Percentiles rank a stretch among this genome's conserved stretches.
phyloP scores from a whole-genome alignment of 2,888 invertebrate species.

The Leptinotarsa rubiginosa region DNA sequence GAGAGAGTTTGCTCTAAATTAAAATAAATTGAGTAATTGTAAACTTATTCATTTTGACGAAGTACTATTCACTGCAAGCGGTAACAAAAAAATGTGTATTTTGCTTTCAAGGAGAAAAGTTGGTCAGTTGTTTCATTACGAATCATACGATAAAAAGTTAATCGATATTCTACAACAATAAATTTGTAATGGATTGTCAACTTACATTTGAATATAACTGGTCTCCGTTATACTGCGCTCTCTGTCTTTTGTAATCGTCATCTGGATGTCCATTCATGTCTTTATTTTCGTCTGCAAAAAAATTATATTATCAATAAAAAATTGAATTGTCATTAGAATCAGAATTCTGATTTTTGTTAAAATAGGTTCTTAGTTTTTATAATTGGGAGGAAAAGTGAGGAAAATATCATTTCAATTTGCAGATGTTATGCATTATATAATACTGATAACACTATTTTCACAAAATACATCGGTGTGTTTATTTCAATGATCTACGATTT shows the following conservation, averaged over 20 bases:
- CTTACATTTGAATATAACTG: conserved; percentile 91
- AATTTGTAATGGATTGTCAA: conserved; percentile 53
- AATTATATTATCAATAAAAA: background rate
- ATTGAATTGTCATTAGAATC: too few relatives aligned
- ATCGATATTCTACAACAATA: conserved; percentile 6
- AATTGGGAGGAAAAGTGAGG: too few relatives aligned
- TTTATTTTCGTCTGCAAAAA: conserved; percentile 82
- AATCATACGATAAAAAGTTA: conserved; percentile 7
- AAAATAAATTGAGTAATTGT: background rate
- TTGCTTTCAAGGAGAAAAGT: conserved; percentile 19
- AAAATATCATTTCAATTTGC: conserved; percentile 21
- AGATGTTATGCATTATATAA: background rate
- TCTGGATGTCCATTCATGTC: conserved; percentile 89
- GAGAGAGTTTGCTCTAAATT: background rate
- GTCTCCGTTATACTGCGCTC: conserved; percentile 89
- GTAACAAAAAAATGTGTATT: conserved; percentile 1
- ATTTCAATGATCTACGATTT: too few relatives aligned
- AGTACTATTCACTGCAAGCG: background rate
- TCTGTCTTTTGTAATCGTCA: conserved; percentile 88
- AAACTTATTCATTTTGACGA: background rate
- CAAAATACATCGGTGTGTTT: too few relatives aligned
- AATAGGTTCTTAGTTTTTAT: too few relatives aligned
- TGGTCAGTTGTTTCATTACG: conserved; percentile 8
- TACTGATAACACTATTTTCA: too few relatives aligned
- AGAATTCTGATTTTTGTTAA: too few relatives aligned